Conservation (phyloP, 2,113 vertebrate genomes). For the Limanda limanda region DNA sequence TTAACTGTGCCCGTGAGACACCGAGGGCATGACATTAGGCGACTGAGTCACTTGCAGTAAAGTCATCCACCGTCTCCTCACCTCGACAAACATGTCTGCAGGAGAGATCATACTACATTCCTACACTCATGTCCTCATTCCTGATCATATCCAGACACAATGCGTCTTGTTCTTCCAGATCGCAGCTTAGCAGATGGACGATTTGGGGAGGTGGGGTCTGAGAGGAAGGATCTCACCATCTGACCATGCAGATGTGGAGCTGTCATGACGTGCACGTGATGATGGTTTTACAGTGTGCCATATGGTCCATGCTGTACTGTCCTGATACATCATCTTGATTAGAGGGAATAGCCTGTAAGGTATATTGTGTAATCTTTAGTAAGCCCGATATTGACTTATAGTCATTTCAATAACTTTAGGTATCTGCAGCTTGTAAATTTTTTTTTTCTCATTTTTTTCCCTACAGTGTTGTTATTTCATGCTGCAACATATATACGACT, state of each 20-base stretch:
- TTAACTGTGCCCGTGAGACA: conserved; percentile 46
- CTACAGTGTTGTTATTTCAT: no score
- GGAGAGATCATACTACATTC: conserved; percentile 72
- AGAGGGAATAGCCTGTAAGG: background rate
- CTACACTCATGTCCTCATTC: conserved; percentile 70
- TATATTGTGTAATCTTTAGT: background rate
- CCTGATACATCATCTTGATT: background rate
- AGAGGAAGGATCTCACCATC: conserved; percentile 35
- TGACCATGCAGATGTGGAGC: conserved; percentile 48
- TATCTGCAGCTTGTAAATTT: no score
- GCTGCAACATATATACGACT: no score
- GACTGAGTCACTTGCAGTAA: conserved; percentile 46
- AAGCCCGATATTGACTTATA: no score
- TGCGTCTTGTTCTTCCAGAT: conserved; percentile 68
- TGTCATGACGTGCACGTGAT: conserved; percentile 21
- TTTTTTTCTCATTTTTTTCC: no score
- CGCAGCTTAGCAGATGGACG: conserved; percentile 46
- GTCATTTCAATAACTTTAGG: no score
- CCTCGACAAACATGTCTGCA: conserved; percentile 64
- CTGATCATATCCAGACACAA: conserved; percentile 79
- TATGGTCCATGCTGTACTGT: conserved; percentile 26
- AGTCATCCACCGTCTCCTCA: conserved; percentile 6
- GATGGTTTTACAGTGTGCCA: conserved; percentile 38
- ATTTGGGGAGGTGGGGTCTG: background rate
- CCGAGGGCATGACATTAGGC: conserved; percentile 27